Conservation (phyloP, 1,140 invertebrate genomes). For the Macrobrachium nipponense region DNA sequence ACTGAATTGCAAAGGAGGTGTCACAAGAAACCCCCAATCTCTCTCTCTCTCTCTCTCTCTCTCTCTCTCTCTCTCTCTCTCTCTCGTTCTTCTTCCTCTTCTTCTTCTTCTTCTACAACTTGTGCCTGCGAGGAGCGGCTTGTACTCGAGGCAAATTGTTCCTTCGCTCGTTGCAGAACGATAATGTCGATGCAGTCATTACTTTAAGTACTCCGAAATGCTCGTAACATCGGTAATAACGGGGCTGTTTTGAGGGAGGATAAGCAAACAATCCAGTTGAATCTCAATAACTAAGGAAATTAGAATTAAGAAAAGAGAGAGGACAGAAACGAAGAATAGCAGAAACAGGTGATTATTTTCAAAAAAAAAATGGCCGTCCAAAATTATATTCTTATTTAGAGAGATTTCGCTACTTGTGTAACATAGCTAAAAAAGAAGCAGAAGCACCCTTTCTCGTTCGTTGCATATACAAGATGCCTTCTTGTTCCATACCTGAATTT, state of each 20-base stretch:
- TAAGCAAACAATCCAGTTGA: neutral
- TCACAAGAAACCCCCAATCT: neutral
- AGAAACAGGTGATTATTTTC: neutral
- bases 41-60: constrained; percentile 34
- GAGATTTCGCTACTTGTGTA: no score
- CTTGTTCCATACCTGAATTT: neutral
- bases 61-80: constrained; percentile 38
- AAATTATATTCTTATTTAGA: neutral
- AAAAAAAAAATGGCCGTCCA: neutral
- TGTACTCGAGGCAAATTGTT: no score
- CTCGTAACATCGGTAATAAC: no score
- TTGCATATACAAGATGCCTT: no score
- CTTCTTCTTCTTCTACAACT: neutral
- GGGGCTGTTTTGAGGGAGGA: no score
- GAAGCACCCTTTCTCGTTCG: no score
- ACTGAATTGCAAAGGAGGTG: no score
- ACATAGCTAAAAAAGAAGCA: no score
- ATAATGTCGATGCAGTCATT: no score
- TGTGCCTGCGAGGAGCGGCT: no score
- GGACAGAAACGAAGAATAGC: neutral
- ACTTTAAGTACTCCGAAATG: neutral
- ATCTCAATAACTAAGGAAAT: neutral
- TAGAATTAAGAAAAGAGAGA: neutral
- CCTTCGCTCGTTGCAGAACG: no score
- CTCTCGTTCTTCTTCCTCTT: constrained; percentile 8